Evolutionary conservation across 2,888 invertebrate genomes (phyloP).

Genomic region (Cheilosia variabilis): DNA sequence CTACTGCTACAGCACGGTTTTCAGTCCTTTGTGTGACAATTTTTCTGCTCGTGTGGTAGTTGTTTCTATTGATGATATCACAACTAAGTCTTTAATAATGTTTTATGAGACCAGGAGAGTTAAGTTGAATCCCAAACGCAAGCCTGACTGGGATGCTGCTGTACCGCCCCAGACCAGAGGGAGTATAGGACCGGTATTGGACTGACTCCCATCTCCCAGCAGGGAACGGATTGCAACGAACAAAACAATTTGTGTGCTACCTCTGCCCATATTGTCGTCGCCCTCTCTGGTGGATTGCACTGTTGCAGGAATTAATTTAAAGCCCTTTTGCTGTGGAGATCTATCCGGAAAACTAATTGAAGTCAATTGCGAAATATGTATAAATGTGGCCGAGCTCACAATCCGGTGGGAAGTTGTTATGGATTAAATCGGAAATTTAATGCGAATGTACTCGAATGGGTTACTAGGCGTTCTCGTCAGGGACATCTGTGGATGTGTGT

Average conservation of each 20-base stretch:
- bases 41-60: slow-evolving; percentile 61
- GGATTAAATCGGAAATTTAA: slow-evolving; percentile 61
- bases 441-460: slow-evolving; percentile 13
- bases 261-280: background rate
- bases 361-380: slow-evolving; percentile 66
- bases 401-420: slow-evolving; percentile 31
- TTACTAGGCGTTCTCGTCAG: slow-evolving; percentile 7
- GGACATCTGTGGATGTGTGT: background rate
- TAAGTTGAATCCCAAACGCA: slow-evolving; percentile 69
- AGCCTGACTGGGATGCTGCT: slow-evolving; percentile 16
- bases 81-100: slow-evolving; percentile 74
- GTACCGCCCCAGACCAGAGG: background rate
- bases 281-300: slow-evolving; percentile 47
- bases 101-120: slow-evolving; percentile 63
- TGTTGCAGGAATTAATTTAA: slow-evolving; percentile 67
- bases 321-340: slow-evolving; percentile 59
- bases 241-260: slow-evolving; percentile 57
- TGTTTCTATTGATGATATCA: slow-evolving; percentile 67
- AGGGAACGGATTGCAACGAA: slow-evolving; percentile 43
- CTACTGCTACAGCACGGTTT: slow-evolving; percentile 13
- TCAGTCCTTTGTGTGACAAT: slow-evolving; percentile 47
- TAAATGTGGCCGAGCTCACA: slow-evolving; percentile 48
- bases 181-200: slow-evolving; percentile 25
- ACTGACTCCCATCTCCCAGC: slow-evolving; percentile 1
- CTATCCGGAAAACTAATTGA: slow-evolving; percentile 66